Conservation (phyloP, 2,113 vertebrate species). For the Tenrec ecaudatus region DNA sequence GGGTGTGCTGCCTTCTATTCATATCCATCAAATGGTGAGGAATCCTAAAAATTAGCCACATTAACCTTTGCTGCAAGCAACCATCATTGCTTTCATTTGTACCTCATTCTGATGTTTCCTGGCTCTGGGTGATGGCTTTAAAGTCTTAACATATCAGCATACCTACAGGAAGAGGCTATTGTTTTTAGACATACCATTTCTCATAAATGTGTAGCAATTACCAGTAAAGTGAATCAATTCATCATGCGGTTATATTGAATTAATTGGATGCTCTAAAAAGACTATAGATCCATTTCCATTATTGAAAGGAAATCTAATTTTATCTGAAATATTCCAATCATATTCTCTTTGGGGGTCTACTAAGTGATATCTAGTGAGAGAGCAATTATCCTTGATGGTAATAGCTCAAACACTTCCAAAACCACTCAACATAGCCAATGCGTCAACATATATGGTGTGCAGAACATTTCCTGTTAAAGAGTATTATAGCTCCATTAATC, state of each 20-base stretch:
- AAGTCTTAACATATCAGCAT: constrained; percentile 52
- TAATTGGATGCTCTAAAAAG: constrained; percentile 66
- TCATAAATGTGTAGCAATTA: constrained; percentile 77
- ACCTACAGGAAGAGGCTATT: constrained; percentile 74
- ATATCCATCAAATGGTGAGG: constrained; percentile 43
- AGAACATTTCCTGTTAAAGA: constrained; percentile 54
- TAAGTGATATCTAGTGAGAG: constrained; percentile 53
- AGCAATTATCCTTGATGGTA: constrained; percentile 69
- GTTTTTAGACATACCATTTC: constrained; percentile 69
- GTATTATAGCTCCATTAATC: constrained; percentile 68
- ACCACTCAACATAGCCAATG: constrained; percentile 52
- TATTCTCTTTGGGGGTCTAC: constrained; percentile 55
- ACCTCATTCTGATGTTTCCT: constrained; percentile 53
- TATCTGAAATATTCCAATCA: constrained; percentile 59
- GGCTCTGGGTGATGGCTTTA: constrained; percentile 60
- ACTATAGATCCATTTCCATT: constrained; percentile 62
- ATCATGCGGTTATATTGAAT: constrained; percentile 56
- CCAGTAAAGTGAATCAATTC: constrained; percentile 73
- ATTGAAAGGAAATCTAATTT: constrained; percentile 74
- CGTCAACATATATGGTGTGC: constrained; percentile 25
- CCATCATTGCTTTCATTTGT: constrained; percentile 68
- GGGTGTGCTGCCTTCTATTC: constrained; percentile 38
- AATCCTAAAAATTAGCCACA: constrained; percentile 38
- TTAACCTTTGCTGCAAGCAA: constrained; percentile 60
- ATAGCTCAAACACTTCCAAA: constrained; percentile 58